Conservation (phyloP, 2,888 invertebrate genomes). For the Ochropacha duplaris region DNA sequence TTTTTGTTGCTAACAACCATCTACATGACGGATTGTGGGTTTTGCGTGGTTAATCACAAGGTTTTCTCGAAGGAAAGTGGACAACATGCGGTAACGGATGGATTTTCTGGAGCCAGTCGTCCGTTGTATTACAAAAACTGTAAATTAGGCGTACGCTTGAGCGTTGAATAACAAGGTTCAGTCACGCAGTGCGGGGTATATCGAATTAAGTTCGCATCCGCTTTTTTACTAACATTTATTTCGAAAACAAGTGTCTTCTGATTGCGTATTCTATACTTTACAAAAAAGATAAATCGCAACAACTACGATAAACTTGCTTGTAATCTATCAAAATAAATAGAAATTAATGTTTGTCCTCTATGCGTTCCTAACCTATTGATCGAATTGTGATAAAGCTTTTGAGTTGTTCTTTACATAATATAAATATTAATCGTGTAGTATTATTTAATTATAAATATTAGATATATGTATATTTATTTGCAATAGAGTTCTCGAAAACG, state of each 20-base stretch:
- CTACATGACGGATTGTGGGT: conserved; percentile 3
- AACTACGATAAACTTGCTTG: neutral
- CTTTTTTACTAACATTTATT: neutral
- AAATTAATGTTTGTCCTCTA: too few relatives aligned
- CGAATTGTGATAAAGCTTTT: too few relatives aligned
- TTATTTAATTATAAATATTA: too few relatives aligned
- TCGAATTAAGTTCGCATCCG: neutral
- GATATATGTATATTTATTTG: too few relatives aligned
- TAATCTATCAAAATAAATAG: too few relatives aligned
- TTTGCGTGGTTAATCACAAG: conserved; percentile 7
- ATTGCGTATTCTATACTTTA: neutral
- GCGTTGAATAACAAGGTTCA: neutral
- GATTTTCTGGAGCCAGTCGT: neutral
- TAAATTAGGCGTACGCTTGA: neutral
- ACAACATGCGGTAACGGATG: conserved; percentile 4
- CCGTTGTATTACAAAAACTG: neutral
- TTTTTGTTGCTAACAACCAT: conserved; percentile 2
- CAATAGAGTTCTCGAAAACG: too few relatives aligned
- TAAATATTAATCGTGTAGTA: too few relatives aligned
- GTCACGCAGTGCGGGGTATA: neutral
- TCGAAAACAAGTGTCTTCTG: neutral
- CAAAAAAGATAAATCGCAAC: neutral
- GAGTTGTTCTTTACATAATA: too few relatives aligned
- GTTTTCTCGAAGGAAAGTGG: neutral
- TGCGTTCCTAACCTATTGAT: too few relatives aligned